These are phyloP conservation scores for Fabriciana adippe DNA, from an alignment of 2,888 invertebrate species.

Conservation along the genomic window DNA sequence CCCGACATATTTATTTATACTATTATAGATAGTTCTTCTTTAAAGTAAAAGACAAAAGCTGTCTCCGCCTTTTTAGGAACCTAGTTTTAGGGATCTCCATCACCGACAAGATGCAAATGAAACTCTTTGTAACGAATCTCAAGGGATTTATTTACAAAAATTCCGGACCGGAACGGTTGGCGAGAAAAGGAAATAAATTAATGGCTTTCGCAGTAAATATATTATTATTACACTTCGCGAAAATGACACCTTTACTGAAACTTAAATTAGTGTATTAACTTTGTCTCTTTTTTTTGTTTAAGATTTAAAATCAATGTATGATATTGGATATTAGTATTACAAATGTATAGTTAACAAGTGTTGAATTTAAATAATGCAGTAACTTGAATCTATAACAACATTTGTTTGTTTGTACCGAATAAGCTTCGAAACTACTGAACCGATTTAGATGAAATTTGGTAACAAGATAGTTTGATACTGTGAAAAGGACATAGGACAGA, in stretches of 20 bases:
- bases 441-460: too few relatives aligned
- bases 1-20: too few relatives aligned
- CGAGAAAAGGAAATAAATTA: conserved; percentile 69
- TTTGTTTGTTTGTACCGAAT: too few relatives aligned
- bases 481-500: too few relatives aligned
- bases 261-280: neutral
- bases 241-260: conserved; percentile 1
- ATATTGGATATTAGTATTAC: too few relatives aligned
- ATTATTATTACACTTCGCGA: conserved; percentile 38
- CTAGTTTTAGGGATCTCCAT: conserved; percentile 51
- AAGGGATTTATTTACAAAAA: conserved; percentile 76
- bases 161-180: conserved; percentile 57
- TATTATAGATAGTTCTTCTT: too few relatives aligned
- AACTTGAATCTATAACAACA: too few relatives aligned
- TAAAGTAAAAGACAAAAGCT: neutral
- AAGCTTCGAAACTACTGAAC: too few relatives aligned
- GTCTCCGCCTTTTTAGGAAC: conserved; percentile 45
- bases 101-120: conserved; percentile 70
- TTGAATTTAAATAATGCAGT: too few relatives aligned
- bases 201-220: conserved; percentile 49
- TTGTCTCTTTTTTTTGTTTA: neutral
- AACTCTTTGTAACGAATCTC: conserved; percentile 78
- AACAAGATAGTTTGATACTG: too few relatives aligned
- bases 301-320: too few relatives aligned
- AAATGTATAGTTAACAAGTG: too few relatives aligned